Evolutionary conservation across 2,888 invertebrate species (phyloP).

Genomic region (Drosophila subsilvestris): DNA sequence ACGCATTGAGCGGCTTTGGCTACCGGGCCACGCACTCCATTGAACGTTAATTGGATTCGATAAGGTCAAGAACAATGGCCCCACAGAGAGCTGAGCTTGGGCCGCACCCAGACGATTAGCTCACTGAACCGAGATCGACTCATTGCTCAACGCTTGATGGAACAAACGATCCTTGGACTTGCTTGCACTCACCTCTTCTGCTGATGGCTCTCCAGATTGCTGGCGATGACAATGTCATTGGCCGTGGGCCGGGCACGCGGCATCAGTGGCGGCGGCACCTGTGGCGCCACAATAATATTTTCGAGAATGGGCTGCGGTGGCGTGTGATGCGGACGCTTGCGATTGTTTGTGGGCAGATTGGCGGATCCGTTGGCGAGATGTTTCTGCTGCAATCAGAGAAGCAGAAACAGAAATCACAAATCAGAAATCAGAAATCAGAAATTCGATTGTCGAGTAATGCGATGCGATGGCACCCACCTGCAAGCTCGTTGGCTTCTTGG

Average conservation of each 20-base stretch:
- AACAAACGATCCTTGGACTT: neutral
- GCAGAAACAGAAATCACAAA: neutral
- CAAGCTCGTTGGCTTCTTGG: constrained; percentile 82
- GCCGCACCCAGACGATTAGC: constrained; percentile 11
- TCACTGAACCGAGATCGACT: constrained; percentile 2
- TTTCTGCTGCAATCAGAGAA: constrained; percentile 46
- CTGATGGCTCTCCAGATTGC: constrained; percentile 79
- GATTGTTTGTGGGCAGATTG: constrained; percentile 65
- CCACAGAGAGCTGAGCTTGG: constrained; percentile 8
- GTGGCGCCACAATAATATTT: constrained; percentile 56
- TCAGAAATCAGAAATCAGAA: neutral
- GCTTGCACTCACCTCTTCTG: constrained; percentile 67
- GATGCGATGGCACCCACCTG: constrained; percentile 66
- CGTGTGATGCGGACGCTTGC: constrained; percentile 83
- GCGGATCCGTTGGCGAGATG: constrained; percentile 75
- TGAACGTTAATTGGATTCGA: constrained; percentile 70
- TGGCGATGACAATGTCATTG: constrained; percentile 70
- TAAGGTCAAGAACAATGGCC: constrained; percentile 75
- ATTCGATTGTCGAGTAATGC: constrained; percentile 14
- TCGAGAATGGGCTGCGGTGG: constrained; percentile 79
- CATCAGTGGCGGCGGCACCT: constrained; percentile 81
- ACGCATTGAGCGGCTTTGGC: constrained; percentile 26
- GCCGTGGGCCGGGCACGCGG: constrained; percentile 78
- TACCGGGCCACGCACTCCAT: constrained; percentile 75
- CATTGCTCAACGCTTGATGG: neutral